Evolutionary conservation across 2,888 invertebrate genomes (phyloP), one percentile per base, ranked within the genome.

Genomic region (Metallyticus violacea): DNA sequence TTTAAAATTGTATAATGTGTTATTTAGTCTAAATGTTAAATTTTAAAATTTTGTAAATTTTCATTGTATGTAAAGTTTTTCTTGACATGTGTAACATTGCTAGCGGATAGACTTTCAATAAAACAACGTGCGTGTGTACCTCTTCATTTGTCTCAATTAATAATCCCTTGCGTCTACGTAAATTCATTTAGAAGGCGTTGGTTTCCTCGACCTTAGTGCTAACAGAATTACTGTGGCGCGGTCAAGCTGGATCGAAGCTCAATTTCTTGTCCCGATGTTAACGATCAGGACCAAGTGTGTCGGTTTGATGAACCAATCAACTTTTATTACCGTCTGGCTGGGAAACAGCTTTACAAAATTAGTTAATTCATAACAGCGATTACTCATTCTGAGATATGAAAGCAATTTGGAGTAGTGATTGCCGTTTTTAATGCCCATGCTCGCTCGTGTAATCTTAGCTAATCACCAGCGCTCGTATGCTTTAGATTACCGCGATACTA

Each of bases 341-440:
- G 6, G 30, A 25, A 30, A 30, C 25, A 5, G 30, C 26, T 30
- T 81, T 25, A 81, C 30, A 81, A 81, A 81, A 81, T 81, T 30
- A 30, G 81, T 30, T 81, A 81, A 81, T 81, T 81, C 30, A n/a
- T 30, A 81, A 81, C 22, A 28, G 28, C 81, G 30, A 30, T 30
- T 30, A 40, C 81, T 81, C 7, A 40, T 26, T 62, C 40, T 62
- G 40, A 62, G 40, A 62, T 62, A 62, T 62, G 40, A 62, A 62
- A 62, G 40, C 40, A 62, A 62, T 7, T 81, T 7, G 81, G 81
- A 25, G 25, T 25, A 28, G 9, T 81, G 81, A 81, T 81, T 81
- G 81, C 30, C 25, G 40, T 81, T 81, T 62, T 81, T 81, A 81
- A 81, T 81, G 81, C 81, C 81, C 30, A 7, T 80, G 79, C 79